A percentile compares a stretch with the other conserved stretches of the same genome.
phyloP scores from a whole-genome alignment of 2,113 vertebrate genomes.

The Gavialis gangeticus region DNA sequence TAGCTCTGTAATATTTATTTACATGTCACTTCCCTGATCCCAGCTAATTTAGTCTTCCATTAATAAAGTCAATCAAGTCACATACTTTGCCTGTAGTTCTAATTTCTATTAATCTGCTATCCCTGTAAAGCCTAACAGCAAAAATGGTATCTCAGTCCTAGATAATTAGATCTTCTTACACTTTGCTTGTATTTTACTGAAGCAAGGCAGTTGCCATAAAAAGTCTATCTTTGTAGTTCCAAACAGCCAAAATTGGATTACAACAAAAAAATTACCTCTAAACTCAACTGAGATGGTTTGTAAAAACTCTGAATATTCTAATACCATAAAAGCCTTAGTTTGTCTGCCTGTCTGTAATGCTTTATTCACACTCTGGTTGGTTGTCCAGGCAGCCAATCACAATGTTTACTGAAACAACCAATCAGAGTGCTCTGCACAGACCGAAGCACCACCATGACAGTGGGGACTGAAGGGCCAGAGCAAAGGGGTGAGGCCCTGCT shows the following conservation, averaged over 20 bases:
- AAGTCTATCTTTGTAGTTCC: background rate
- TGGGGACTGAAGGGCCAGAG: no score
- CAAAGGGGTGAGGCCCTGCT: no score
- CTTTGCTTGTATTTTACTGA: background rate
- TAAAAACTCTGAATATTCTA: background rate
- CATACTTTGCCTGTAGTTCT: background rate
- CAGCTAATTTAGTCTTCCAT: background rate
- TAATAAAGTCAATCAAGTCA: background rate
- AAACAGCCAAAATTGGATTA: background rate
- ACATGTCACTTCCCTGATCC: background rate
- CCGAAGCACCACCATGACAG: no score
- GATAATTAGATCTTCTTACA: background rate
- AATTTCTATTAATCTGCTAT: background rate
- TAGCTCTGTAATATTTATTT: background rate
- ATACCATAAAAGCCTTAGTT: no score
- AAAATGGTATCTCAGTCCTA: background rate
- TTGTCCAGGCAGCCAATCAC: no score
- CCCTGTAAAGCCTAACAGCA: background rate
- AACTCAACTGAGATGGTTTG: background rate
- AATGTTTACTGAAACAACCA: no score
- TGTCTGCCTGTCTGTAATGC: no score
- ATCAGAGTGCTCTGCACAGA: no score
- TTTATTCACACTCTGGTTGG: no score
- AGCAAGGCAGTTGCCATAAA: background rate
- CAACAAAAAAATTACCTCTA: background rate